Percentiles rank a stretch among this genome's conserved stretches.
These are phyloP conservation scores for Sandelia bainsii DNA, from an alignment of 2,797 vertebrate species.

Conservation along the genomic window DNA sequence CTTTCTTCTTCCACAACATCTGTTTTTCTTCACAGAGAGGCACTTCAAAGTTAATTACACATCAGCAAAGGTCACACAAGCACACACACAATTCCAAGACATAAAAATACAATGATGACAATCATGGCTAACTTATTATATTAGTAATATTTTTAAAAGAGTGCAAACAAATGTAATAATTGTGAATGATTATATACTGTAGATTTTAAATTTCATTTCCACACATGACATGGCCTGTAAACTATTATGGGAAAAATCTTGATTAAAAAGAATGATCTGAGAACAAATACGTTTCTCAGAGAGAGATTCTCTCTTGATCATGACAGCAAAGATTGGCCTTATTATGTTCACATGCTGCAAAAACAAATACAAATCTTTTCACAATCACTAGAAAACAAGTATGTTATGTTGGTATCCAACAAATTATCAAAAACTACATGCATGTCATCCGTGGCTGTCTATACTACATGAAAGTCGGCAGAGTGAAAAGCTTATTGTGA, in stretches of 20 bases:
- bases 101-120: neutral
- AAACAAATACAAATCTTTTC: neutral
- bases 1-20: neutral
- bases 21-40: constrained; percentile 20
- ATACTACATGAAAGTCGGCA: neutral
- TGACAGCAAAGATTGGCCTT: neutral
- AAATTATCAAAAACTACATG: neutral
- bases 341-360: constrained; percentile 10
- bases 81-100: neutral
- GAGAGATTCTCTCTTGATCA: neutral
- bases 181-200: neutral
- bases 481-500: neutral
- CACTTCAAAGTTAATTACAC: constrained; percentile 24
- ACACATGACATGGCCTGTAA: neutral
- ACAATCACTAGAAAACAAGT: neutral
- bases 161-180: too few species aligned
- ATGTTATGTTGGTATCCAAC: neutral
- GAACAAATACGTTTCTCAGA: neutral
- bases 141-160: neutral
- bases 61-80: neutral
- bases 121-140: neutral
- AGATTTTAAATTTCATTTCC: neutral
- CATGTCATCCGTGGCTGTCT: too few species aligned
- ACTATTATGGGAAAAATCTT: neutral
- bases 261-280: too few species aligned